phyloP scores from a whole-genome alignment of 2,797 vertebrate genomes.

The Sebastiscus tertius region DNA sequence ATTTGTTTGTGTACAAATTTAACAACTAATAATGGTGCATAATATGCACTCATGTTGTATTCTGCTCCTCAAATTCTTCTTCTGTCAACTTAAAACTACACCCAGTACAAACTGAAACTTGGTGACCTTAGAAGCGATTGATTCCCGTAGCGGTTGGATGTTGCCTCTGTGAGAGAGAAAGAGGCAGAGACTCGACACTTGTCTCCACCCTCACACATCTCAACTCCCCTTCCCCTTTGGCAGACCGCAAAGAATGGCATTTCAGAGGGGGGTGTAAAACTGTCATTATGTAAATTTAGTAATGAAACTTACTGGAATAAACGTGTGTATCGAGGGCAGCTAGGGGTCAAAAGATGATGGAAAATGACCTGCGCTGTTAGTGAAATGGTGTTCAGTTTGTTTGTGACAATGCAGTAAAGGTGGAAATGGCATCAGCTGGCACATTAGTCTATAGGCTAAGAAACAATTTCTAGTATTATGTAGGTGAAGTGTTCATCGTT shows the following conservation, averaged over 20 bases:
- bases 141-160: not conserved
- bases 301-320: conserved; percentile 1
- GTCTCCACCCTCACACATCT: not conserved
- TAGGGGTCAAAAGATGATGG: not conserved
- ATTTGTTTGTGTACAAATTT: not conserved
- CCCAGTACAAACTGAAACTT: not conserved
- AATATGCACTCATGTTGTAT: not conserved
- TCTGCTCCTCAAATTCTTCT: not conserved
- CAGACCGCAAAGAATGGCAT: conserved; percentile 4
- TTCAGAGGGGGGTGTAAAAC: conserved; percentile 14
- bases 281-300: conserved; percentile 9
- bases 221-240: not conserved
- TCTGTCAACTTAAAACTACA: not conserved
- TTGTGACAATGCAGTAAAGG: not conserved
- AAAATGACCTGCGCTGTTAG: not conserved
- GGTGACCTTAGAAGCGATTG: not conserved
- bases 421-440: not conserved
- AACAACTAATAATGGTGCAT: not conserved
- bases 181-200: not conserved
- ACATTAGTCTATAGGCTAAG: not conserved
- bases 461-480: not conserved
- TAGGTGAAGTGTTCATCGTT: too few relatives aligned
- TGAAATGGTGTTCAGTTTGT: not conserved
- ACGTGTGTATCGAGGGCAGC: not conserved
- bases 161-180: not conserved